Evolutionary conservation across 2,888 invertebrate genomes (phyloP), one percentile per base, ranked within the genome.

Genomic region (Choristoneura rosaceana): DNA sequence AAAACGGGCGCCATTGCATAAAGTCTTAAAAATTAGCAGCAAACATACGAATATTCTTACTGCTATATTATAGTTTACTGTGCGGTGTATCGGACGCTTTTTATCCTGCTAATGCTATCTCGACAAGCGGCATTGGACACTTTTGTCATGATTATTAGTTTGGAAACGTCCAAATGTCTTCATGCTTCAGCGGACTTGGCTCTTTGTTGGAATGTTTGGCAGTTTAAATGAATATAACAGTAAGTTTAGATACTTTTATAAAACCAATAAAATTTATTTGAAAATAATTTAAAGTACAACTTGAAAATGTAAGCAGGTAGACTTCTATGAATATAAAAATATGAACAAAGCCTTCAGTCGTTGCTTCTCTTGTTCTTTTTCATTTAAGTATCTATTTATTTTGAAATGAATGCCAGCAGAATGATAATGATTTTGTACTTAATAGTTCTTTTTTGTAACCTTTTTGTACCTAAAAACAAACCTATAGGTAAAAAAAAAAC

Each of bases 61-160:
- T 58, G 71, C 3, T 47, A 10, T 17, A 0, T 14, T 41, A 33
- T 0, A 41, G 58, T 63, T 47, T 58, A 63, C 67, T 71, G 71
- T 41, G 67, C 8, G 2, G 1, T 17, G 78, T 78, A 81, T 83
- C 84, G 83, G 78, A 77, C 73, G 81, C 81, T 84, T 87, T 90
- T 88, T 87, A 87, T 81, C 81, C 77, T 68, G 76, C 84, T 90
- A 91, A 91, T 89, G 87, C 86, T 77, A 82, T 82, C 82, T 82
- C 86, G 88, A 89, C 89, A 86, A 86, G 83, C 84, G 84, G 85
- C 86, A 83, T 79, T 74, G 76, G 77, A 80, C 55, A 69, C 82
- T 83, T 85, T 89, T 89, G 87, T 88, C 83, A 88, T 85, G 85
- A 81, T 83, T 84, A 84, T 87, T 84, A 85, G 81, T 83, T 80